Percentiles rank a stretch among this genome's conserved stretches.
Conservation (phyloP, 35 echinoderm and acorn worm species). For the Diadema setosum region DNA sequence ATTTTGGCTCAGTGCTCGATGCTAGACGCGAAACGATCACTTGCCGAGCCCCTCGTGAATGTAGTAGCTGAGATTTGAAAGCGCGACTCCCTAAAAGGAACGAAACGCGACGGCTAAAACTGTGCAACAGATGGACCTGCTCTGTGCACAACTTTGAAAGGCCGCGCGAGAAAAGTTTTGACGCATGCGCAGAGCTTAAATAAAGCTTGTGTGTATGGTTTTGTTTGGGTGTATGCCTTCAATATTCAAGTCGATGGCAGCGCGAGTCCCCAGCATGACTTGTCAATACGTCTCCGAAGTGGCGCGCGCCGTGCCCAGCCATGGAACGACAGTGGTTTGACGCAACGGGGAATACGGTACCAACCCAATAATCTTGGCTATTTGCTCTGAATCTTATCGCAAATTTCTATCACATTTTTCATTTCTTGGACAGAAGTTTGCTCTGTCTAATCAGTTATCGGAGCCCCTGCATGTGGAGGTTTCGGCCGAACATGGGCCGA, state of each 20-base stretch:
- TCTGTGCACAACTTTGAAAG: constrained; percentile 34
- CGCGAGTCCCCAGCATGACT: background rate
- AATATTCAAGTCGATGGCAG: background rate
- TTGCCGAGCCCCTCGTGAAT: background rate
- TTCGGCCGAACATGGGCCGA: background rate
- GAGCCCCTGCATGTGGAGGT: background rate
- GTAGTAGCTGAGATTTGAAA: too few relatives aligned
- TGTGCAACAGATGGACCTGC: background rate
- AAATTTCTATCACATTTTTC: background rate
- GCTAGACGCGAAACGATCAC: background rate
- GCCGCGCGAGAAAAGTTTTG: constrained; percentile 55
- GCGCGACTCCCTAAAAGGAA: too few relatives aligned
- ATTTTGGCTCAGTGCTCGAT: constrained; percentile 18
- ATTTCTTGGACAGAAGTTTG: background rate
- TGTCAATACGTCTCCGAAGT: background rate
- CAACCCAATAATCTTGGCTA: background rate
- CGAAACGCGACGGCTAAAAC: background rate
- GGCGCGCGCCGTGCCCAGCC: background rate
- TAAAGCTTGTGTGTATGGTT: constrained; percentile 13
- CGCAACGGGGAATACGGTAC: too few relatives aligned
- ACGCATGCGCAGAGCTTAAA: constrained; percentile 46
- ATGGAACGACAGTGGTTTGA: background rate
- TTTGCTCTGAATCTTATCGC: background rate
- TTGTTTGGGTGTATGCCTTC: background rate
- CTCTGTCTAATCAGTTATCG: background rate